Base-by-base conservation (phyloP, 2,888 invertebrate species). In the Ophion slaviceki region DNA sequence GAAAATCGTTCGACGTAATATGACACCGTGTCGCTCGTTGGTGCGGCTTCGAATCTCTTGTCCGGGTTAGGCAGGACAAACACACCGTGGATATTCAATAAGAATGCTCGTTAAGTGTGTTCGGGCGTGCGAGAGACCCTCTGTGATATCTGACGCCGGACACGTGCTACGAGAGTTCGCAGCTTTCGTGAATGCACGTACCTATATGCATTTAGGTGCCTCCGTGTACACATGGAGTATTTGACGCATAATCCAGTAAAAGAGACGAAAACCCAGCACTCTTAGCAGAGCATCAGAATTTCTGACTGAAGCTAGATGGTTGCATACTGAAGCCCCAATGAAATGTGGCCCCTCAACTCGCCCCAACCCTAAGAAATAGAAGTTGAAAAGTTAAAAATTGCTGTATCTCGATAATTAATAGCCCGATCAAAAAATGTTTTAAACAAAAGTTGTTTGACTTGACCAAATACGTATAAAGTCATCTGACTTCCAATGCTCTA, bases 101-200 rank as follows among this genome's bases (percentile, higher is more conserved):
- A 92, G 90, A 91, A 92, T 88, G 92, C 91, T 92, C 92, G 92
- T 93, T 93, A 93, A 90, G 90, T 88, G 70, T 67, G 82, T 62
- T 75, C 81, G 75, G 81, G 78, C 82, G 86, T 77, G 77, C 80
- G 68, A 67, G 76, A 61, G 68, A 68, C 89, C 88, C 85, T 88
- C 89, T 91, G 86, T 89, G 93, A 92, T 92, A 93, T 92, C 89
- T 89, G 92, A 92, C 92, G 90, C 92, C 90, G 89, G 92, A 92
- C 93, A 92, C 93, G 93, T 92, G 93, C 92, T 92, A 84, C 85
- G 86, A 88, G 83, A 68, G 45, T 57, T 70, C 87, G 82, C 87
- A 85, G 87, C 87, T 88, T 88, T 88, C 59, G 11, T 70, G 36
- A 45, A 68, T 10, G 17, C 59, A n/a, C 24, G 14, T 14, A 53